Evolutionary conservation across 2,113 vertebrate species (phyloP).

Genomic region (Columba janthina): DNA sequence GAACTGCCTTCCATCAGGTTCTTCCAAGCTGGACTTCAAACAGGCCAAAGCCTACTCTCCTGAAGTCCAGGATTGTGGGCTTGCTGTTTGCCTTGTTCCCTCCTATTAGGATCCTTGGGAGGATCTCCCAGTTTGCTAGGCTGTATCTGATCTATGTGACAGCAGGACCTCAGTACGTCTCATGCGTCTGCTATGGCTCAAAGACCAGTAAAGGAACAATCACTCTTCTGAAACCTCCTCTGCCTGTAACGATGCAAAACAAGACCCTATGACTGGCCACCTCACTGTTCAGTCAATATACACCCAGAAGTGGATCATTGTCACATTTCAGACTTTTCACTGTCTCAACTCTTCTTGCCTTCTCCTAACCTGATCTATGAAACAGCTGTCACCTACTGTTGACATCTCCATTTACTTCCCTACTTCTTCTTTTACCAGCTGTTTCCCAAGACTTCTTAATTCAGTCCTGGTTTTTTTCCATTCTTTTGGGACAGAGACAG

Average conservation of each 20-base stretch:
- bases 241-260: background rate
- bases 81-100: background rate
- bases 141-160: background rate
- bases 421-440: background rate
- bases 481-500: background rate
- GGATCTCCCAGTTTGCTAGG: background rate
- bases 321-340: background rate
- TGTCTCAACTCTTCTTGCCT: background rate
- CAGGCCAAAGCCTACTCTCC: background rate
- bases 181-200: background rate
- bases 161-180: background rate
- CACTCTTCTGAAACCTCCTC: background rate
- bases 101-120: background rate
- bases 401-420: background rate
- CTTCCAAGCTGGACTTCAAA: background rate
- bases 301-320: background rate
- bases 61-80: background rate
- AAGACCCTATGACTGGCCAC: accelerated
- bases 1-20: background rate
- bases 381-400: background rate
- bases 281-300: background rate
- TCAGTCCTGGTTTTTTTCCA: background rate
- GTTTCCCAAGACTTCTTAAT: background rate
- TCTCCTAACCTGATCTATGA: background rate
- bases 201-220: background rate